Base-by-base conservation (phyloP, 2,113 vertebrate species). In the Microtus pennsylvanicus region DNA sequence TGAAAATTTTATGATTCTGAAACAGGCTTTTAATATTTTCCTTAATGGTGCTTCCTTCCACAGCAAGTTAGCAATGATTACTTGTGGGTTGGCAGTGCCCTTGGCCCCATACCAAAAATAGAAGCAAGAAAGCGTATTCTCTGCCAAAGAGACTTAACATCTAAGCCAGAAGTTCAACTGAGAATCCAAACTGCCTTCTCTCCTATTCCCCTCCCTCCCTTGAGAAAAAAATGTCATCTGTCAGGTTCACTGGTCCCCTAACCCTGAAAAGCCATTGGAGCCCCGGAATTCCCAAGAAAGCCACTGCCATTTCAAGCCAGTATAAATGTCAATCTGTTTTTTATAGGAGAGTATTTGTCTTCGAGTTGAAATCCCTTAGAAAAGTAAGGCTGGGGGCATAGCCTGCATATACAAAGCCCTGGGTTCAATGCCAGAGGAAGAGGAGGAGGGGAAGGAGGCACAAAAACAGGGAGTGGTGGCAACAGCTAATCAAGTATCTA, bases 151-250 rank as follows among this genome's bases (percentile, higher is more conserved):
- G 65, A 85, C 80, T 95, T 94, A 92, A 78, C 88, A 50, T 95
- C 94, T 92, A 95, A 97, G 90, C 95, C 95, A 96, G 94, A 94
- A 93, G 55, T 87, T 95, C 91, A 94, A 63, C 96, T 90, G 69
- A 95, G 97, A 96, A 96, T 96, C 94, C 87, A 94, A 78, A 93
- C 90, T 96, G 67, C 65, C 83, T 87, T 97, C 94, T 88, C 61
- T 94, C 85, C 94, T 93, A 33, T 61, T 89, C 72, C 55, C 80
- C 76, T 94, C 93, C 89, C 69, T 96, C 67, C 78, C 88, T 88
- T 63, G 88, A 97, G 96, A 74, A 96, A 38, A 38, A 97, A 97
- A 96, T 96, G 95, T 96, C 94, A 95, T 90, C 95, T 96, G 96
- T 74, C 88, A 96, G 93, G 74, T 92, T 96, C 89, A 96, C 89